Evolutionary conservation across 2,797 vertebrate species (phyloP), one percentile per base, ranked within the genome.

Genomic region (Gymnopithys bicolor): DNA sequence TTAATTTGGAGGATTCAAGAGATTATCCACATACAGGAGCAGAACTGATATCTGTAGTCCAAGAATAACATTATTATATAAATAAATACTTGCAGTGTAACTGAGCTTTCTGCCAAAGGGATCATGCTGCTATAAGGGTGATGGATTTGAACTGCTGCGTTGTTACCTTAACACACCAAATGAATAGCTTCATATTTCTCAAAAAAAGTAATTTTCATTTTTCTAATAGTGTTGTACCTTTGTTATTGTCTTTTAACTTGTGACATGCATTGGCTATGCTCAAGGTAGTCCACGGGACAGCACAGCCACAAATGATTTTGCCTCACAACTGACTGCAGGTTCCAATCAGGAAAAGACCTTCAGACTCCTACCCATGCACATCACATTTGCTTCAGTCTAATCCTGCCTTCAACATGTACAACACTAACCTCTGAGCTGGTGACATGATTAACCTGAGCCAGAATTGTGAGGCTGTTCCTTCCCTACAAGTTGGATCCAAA

Each of bases 1-100:
- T 83, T 93, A 62, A 87, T 83, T 62, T 86, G 76, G 46, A 86
- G 62, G 46, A 87, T 92, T 87, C 71, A 81, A 73, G 69, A 93
- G 78, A 92, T 91, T 85, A 95, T 60, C 55, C 59, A 87, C 71
- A 76, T n/a, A 56, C 43, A 89, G 80, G 55, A 87, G 70, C 30
- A 85, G 84, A 89, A 89, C 2, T 75, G 58, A 55, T 91, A 66
- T 35, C 51, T 67, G n/a, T 13, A 81, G 80, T 52, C 66, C 41
- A 95, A 90, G 73, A 93, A 92, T 49, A 94, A 83, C 63, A 91
- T 77, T 75, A 53, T 71, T 60, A 75, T 64, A 60, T 43, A 58
- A 49, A 78, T 55, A 89, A 92, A 92, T 37, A 81, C 32, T 75
- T 8, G 0, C 37, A 60, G 22, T 19, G 41, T 58, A 92, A 88